These are phyloP conservation scores for Aratinga solstitialis DNA, from an alignment of 2,797 vertebrate species.

Conservation along the genomic window DNA sequence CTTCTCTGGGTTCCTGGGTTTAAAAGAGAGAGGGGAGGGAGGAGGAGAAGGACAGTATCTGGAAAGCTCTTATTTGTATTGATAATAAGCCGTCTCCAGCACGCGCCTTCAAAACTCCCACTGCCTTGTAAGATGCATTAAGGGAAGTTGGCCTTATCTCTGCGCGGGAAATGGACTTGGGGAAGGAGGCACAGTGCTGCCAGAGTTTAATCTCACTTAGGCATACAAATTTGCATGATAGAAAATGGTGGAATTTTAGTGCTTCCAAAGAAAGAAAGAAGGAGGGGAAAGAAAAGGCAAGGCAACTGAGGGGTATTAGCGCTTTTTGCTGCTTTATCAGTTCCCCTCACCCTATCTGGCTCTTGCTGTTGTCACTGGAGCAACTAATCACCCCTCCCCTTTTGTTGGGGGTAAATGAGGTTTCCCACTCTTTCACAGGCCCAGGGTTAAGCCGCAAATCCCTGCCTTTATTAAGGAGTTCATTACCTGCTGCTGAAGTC, in stretches of 20 bases:
- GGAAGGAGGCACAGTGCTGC: slow-evolving; percentile 16
- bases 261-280: slow-evolving; percentile 37
- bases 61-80: slow-evolving; percentile 29
- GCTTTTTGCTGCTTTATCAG: slow-evolving; percentile 59
- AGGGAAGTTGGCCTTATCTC: slow-evolving; percentile 47
- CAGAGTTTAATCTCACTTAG: slow-evolving; percentile 64
- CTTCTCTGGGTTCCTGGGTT: not conserved
- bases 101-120: slow-evolving; percentile 28
- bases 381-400: slow-evolving; percentile 72
- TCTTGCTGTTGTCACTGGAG: slow-evolving; percentile 65
- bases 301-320: slow-evolving; percentile 50
- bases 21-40: slow-evolving; percentile 1
- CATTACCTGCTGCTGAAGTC: slow-evolving; percentile 73
- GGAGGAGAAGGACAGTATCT: not conserved
- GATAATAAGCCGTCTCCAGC: slow-evolving; percentile 25
- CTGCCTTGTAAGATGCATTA: slow-evolving; percentile 35
- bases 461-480: slow-evolving; percentile 77
- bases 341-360: slow-evolving; percentile 52
- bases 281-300: not conserved
- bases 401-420: slow-evolving; percentile 81
- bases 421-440: slow-evolving; percentile 66
- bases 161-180: slow-evolving; percentile 45
- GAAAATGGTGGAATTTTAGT: slow-evolving; percentile 45
- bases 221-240: slow-evolving; percentile 65
- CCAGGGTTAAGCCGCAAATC: slow-evolving; percentile 78